Conservation (phyloP, 23 tunicate genomes). For the Styela clava region DNA sequence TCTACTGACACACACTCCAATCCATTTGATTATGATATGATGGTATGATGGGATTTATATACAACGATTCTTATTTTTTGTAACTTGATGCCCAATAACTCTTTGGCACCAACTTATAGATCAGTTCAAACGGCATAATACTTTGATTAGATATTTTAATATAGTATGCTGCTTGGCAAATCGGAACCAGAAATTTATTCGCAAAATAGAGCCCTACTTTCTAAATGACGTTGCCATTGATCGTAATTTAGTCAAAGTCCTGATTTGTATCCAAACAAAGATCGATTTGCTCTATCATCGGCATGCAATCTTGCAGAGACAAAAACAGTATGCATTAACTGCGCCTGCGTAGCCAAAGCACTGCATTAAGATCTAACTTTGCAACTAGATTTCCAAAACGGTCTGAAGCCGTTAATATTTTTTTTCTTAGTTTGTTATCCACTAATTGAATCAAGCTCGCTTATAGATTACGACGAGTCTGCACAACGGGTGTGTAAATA, state of each 20-base stretch:
- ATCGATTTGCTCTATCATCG: no score
- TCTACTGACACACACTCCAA: slow-evolving; percentile 7
- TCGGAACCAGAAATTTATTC: neutral
- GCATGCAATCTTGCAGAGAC: no score
- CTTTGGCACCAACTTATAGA: neutral
- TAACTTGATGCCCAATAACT: neutral
- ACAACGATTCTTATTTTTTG: neutral
- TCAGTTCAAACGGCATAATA: neutral
- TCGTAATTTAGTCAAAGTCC: no score
- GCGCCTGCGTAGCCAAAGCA: neutral
- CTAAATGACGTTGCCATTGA: no score
- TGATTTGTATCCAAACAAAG: no score
- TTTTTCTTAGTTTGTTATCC: no score
- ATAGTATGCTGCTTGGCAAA: neutral
- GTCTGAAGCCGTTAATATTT: no score
- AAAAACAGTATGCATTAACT: no score
- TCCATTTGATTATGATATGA: neutral
- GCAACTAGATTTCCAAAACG: neutral
- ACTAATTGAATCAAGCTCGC: no score
- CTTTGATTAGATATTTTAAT: no score
- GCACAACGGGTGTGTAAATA: slow-evolving; percentile 18
- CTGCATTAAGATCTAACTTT: neutral
- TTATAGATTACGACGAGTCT: slow-evolving; percentile 9
- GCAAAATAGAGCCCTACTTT: no score
- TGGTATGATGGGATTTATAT: slow-evolving; percentile 3